Conservation (phyloP, 2,113 vertebrate genomes). For the Miniopterus natalensis region DNA sequence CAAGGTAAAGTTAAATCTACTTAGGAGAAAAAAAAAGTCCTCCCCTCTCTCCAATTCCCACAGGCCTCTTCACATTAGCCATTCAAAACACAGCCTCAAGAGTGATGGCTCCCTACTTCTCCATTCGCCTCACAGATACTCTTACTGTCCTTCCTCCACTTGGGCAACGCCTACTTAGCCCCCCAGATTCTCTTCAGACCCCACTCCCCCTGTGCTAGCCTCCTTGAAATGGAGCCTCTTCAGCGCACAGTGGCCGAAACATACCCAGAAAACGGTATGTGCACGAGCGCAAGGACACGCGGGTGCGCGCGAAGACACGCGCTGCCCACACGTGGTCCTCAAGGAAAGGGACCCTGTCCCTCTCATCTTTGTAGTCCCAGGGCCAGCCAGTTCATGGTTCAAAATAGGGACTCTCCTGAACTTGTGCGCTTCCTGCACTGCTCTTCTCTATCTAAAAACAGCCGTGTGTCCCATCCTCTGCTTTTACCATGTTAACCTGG, state of each 20-base stretch:
- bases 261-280: background rate
- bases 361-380: background rate
- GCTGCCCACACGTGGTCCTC: background rate
- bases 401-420: background rate
- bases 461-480: background rate
- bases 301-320: no score
- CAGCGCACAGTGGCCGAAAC: background rate
- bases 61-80: background rate
- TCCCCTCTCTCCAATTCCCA: background rate
- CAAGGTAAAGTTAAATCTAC: slow-evolving; percentile 26
- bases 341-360: background rate
- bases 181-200: background rate
- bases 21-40: background rate
- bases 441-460: background rate
- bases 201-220: background rate
- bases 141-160: background rate
- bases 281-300: no score
- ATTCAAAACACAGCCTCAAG: background rate
- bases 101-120: background rate
- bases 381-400: background rate
- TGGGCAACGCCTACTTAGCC: background rate
- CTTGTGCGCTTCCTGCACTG: background rate
- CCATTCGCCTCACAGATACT: background rate
- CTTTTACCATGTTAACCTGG: background rate
- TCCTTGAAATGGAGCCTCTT: background rate